Percentiles rank a stretch among this genome's conserved stretches.
Conservation (phyloP, 2,113 vertebrate genomes). For the Ciconia boyciana region DNA sequence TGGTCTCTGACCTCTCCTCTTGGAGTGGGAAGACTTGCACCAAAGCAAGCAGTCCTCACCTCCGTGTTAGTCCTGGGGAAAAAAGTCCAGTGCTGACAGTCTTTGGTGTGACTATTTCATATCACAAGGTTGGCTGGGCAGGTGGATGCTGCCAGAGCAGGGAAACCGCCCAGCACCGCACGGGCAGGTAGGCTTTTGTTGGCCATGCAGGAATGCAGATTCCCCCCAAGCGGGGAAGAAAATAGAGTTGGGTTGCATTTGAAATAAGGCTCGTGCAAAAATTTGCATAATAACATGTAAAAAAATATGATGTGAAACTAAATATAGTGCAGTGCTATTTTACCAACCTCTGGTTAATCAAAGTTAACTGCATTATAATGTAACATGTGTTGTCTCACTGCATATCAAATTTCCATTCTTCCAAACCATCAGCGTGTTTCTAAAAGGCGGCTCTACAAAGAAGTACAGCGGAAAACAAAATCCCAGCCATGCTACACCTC, state of each 20-base stretch:
- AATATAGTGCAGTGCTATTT: slow-evolving; percentile 35
- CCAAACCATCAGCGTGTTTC: accelerated
- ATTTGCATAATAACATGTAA: slow-evolving; percentile 49
- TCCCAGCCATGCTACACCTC: neutral
- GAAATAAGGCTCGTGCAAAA: neutral
- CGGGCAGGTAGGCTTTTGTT: neutral
- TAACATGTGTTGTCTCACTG: neutral
- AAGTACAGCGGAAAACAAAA: neutral
- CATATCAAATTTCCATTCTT: neutral
- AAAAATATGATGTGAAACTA: slow-evolving; percentile 20
- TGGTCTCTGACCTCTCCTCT: neutral
- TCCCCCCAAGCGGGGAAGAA: neutral
- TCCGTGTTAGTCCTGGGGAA: neutral
- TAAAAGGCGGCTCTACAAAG: neutral
- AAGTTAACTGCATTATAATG: slow-evolving; percentile 11
- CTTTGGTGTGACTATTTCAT: neutral
- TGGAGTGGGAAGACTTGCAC: neutral
- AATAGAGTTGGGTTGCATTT: neutral
- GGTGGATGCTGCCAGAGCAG: neutral
- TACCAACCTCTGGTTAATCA: slow-evolving; percentile 30
- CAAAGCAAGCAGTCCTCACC: neutral
- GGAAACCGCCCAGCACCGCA: neutral
- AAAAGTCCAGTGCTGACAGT: neutral
- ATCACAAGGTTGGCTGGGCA: neutral
- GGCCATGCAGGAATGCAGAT: neutral